Evolutionary conservation across 2,113 vertebrate genomes (phyloP).

Genomic region (Halichoeres trimaculatus): DNA sequence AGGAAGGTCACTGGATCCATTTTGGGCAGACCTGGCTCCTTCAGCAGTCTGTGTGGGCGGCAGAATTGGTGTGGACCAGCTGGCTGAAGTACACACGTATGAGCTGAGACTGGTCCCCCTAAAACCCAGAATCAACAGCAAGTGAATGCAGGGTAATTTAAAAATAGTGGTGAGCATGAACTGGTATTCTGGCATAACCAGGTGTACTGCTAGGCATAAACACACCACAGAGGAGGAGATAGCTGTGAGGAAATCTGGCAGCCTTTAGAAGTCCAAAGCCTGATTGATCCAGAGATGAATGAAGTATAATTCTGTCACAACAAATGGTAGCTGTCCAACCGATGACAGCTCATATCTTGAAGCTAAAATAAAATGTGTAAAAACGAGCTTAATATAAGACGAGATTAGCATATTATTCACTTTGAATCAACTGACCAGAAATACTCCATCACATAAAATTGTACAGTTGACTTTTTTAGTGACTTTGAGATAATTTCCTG

Average conservation of each 20-base stretch:
- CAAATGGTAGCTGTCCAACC: conserved; percentile 21
- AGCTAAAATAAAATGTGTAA: conserved; percentile 4
- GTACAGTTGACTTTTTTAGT: too few species aligned
- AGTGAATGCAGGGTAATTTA: conserved; percentile 28
- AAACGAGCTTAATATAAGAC: not conserved
- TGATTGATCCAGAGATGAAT: conserved; percentile 41
- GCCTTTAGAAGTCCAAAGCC: conserved; percentile 18
- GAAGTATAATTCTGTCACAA: conserved; percentile 10
- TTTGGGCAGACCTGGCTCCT: conserved; percentile 35
- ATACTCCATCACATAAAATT: not conserved
- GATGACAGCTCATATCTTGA: not conserved
- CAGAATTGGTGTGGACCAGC: conserved; percentile 35
- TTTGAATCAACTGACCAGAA: not conserved
- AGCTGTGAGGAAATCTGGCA: conserved; percentile 24
- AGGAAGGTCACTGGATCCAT: conserved; percentile 37
- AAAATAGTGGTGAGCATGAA: conserved; percentile 20
- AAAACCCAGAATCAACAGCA: conserved; percentile 39
- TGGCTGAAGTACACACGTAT: conserved; percentile 46
- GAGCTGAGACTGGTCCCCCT: conserved; percentile 26
- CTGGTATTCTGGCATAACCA: conserved; percentile 17
- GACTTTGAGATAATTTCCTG: too few species aligned
- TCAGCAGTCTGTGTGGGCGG: conserved; percentile 35
- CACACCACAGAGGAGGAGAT: conserved; percentile 2
- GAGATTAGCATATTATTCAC: not conserved
- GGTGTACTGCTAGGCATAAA: conserved; percentile 13